phyloP scores from a whole-genome alignment of 2,888 invertebrate genomes.

The Octodonta nipae region DNA sequence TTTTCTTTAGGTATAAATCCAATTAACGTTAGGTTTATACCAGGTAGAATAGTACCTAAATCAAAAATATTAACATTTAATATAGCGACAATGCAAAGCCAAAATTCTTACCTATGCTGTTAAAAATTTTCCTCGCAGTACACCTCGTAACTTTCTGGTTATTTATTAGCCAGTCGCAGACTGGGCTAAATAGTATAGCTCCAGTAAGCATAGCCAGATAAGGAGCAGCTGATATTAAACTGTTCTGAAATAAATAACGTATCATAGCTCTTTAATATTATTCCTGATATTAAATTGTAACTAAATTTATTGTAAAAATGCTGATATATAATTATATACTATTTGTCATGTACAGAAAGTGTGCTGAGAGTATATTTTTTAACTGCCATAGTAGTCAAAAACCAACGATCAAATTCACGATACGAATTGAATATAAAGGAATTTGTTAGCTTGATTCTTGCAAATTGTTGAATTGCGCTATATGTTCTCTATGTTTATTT shows the following conservation, averaged over 20 bases:
- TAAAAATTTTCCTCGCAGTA: constrained; percentile 43
- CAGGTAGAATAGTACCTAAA: constrained; percentile 42
- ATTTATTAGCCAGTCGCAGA: constrained; percentile 48
- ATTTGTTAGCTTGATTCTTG: too few species aligned
- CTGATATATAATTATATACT: too few species aligned
- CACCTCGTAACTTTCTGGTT: constrained; percentile 27
- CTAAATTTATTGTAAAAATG: too few species aligned
- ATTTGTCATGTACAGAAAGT: too few species aligned
- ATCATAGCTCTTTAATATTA: neutral
- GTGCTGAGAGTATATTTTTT: too few species aligned
- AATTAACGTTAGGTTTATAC: constrained; percentile 49
- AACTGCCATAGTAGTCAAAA: too few species aligned
- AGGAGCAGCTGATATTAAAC: constrained; percentile 54
- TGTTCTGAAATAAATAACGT: constrained; percentile 41
- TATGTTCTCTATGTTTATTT: too few species aligned
- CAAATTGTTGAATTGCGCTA: too few species aligned
- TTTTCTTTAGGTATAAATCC: constrained; percentile 41
- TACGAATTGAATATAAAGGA: too few species aligned
- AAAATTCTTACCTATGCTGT: constrained; percentile 33
- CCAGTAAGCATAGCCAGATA: constrained; percentile 60
- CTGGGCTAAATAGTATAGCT: constrained; percentile 54
- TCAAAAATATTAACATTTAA: constrained; percentile 20
- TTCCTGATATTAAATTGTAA: too few species aligned
- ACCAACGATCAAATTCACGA: too few species aligned
- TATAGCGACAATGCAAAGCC: neutral